Evolutionary conservation across 2,113 vertebrate genomes (phyloP).

Genomic region (Passer domesticus): DNA sequence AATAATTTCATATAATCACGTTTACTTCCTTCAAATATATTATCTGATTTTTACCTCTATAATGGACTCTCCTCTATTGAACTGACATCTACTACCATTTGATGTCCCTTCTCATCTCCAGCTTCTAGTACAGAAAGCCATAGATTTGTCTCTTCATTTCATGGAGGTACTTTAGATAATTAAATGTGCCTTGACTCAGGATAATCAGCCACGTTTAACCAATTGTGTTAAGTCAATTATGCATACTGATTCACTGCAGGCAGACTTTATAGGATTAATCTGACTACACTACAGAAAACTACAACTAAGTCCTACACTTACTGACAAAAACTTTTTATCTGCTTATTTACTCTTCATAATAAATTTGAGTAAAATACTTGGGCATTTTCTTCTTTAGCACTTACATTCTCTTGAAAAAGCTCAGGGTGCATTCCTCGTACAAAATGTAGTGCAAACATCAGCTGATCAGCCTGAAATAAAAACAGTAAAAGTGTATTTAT

Average conservation of each 20-base stretch:
- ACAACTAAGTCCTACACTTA: background rate
- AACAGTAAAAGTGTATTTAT: background rate
- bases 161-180: background rate
- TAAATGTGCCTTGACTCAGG: background rate
- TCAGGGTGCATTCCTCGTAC: slow-evolving; percentile 92
- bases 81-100: background rate
- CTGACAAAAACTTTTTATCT: background rate
- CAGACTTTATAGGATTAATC: background rate
- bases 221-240: background rate
- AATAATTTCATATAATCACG: background rate
- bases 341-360: background rate
- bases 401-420: slow-evolving; percentile 92
- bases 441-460: slow-evolving; percentile 97
- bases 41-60: background rate
- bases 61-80: background rate
- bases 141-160: background rate
- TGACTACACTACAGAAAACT: background rate
- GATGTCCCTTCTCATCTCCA: background rate
- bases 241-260: background rate
- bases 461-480: slow-evolving; percentile 86
- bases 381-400: slow-evolving; percentile 33
- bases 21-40: background rate
- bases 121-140: background rate
- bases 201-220: background rate
- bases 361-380: background rate